Evolutionary conservation across 2,797 vertebrate species (phyloP).

Genomic region (Sebastes flavidus): DNA sequence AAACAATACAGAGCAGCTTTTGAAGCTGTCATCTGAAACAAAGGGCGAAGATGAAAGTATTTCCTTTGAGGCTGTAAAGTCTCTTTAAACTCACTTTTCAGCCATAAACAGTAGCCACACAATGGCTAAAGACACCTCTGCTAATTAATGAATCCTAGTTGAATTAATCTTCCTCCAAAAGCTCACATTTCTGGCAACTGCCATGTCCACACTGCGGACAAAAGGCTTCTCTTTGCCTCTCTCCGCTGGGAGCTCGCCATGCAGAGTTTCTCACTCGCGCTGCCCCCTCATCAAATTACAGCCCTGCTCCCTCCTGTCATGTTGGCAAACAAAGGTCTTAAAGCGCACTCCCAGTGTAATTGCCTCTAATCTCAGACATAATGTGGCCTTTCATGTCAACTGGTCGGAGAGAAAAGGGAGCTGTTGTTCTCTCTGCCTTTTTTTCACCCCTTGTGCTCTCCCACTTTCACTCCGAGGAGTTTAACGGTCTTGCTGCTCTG

Average conservation of each 20-base stretch:
- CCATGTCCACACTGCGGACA: conserved; percentile 36
- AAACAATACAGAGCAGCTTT: conserved; percentile 69
- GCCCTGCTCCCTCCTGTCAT: conserved; percentile 78
- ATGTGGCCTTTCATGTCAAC: conserved; percentile 79
- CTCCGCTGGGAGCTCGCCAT: conserved; percentile 59
- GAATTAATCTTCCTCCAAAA: conserved; percentile 36
- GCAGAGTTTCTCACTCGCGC: conserved; percentile 71
- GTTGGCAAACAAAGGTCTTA: conserved; percentile 81
- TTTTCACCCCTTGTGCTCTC: conserved; percentile 15
- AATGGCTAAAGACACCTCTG: not conserved
- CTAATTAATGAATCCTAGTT: conserved; percentile 28
- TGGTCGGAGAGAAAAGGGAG: conserved; percentile 68
- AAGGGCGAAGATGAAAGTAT: conserved; percentile 62
- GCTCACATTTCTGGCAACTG: conserved; percentile 37
- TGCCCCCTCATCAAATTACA: conserved; percentile 81
- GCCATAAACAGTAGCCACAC: conserved; percentile 1
- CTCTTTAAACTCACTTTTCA: conserved; percentile 29
- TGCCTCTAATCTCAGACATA: conserved; percentile 82
- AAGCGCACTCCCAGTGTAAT: conserved; percentile 78
- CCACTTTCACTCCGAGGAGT: conserved; percentile 62
- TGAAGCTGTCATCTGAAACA: conserved; percentile 58
- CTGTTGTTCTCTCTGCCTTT: conserved; percentile 65
- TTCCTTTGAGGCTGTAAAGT: conserved; percentile 32
- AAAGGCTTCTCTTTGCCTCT: conserved; percentile 58
- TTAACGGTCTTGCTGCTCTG: not conserved